These are phyloP conservation scores for Drosophila repletoides DNA, from an alignment of 1,140 invertebrate genomes.

Conservation along the genomic window DNA sequence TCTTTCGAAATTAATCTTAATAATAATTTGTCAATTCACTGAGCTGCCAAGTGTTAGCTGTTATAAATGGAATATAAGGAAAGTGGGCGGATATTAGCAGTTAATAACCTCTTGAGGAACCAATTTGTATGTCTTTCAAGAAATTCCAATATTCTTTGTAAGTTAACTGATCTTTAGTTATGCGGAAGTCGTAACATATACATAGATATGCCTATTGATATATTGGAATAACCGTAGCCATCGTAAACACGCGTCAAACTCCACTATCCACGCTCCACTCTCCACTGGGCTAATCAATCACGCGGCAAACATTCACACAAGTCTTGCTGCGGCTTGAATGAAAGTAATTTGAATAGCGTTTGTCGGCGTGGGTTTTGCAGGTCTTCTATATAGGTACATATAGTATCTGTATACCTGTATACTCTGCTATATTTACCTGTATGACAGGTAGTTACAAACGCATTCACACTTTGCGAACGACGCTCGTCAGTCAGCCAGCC, in stretches of 20 bases:
- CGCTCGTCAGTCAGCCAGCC: background rate
- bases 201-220: background rate
- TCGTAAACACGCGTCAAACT: constrained; percentile 24
- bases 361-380: constrained; percentile 34
- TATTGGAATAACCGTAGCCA: background rate
- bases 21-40: no score
- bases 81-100: no score
- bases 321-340: constrained; percentile 43
- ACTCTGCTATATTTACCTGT: constrained; percentile 21
- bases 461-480: constrained; percentile 51
- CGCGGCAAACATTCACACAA: constrained; percentile 42
- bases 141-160: background rate
- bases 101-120: no score
- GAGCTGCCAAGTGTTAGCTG: no score
- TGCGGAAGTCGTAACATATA: constrained; percentile 26
- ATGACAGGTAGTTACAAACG: constrained; percentile 48
- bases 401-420: background rate
- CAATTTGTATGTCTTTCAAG: constrained; percentile 1
- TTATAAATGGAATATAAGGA: no score
- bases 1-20: no score
- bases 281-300: constrained; percentile 42
- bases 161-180: background rate
- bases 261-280: no score
- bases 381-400: no score
- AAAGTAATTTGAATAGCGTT: constrained; percentile 57